phyloP scores from a whole-genome alignment of 2,113 vertebrate species.

The Melanocharis versteri region DNA sequence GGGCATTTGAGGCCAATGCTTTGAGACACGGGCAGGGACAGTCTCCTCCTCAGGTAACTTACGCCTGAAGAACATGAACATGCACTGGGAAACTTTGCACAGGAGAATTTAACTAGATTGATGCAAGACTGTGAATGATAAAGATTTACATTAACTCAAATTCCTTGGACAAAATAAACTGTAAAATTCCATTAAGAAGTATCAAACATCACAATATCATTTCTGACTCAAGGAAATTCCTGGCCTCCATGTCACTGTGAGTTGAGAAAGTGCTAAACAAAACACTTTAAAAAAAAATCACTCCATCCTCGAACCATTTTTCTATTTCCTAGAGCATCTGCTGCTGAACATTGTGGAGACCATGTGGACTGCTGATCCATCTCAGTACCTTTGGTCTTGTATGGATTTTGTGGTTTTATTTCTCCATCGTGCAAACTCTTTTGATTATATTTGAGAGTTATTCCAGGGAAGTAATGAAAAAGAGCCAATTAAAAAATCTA shows the following conservation, averaged over 20 bases:
- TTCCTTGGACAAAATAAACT: not conserved
- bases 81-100: rapidly evolving
- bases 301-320: not conserved
- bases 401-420: not conserved
- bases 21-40: not conserved
- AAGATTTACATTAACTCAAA: not conserved
- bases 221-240: not conserved
- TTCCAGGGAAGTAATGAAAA: not conserved
- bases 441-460: not conserved
- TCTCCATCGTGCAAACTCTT: not conserved
- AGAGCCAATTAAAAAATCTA: not conserved
- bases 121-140: not conserved
- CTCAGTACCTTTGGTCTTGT: not conserved
- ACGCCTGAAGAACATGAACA: not conserved
- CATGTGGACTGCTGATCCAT: not conserved
- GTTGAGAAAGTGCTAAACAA: not conserved
- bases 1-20: not conserved
- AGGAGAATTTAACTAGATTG: not conserved
- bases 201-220: rapidly evolving
- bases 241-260: not conserved
- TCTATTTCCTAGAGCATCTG: not conserved
- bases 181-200: not conserved
- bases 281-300: not conserved
- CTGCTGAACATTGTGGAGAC: not conserved
- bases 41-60: not conserved